Evolutionary conservation across 2,113 vertebrate species (phyloP), one percentile per base, ranked within the genome.

Genomic region (Eulemur macaco): DNA sequence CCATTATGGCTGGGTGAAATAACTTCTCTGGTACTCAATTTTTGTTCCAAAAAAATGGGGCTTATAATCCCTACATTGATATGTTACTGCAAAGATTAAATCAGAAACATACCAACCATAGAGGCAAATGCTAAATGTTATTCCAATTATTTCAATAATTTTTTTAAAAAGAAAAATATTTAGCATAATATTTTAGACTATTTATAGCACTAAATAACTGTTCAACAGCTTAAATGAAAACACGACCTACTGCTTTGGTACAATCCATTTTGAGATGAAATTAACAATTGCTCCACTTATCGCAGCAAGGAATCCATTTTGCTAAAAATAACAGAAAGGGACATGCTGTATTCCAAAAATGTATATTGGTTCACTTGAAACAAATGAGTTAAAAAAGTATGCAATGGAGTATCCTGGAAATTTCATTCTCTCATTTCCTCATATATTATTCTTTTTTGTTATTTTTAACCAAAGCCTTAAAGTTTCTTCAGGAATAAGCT

Each of bases 261-360:
- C 97, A 98, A 98, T 97, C 95, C 89, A 96, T 98, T 98, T 98
- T 97, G 96, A 97, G 82, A 76, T 97, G 90, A 98, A 98, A 98
- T 98, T 98, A 98, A 89, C 95, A 98, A 94, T 96, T 97, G 68
- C 71, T 97, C 80, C 95, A 98, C 97, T 98, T 98, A 98, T 98
- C 98, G 97, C 98, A 99, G 98, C 97, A 98, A 98, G 98, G 92
- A 98, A 98, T 96, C 96, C 96, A 98, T 98, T 98, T 98, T 96
- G 63, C 96, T 98, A 98, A 98, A 98, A 98, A 98, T 98, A 98
- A 98, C 91, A 96, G 74, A 97, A 98, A 97, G 58, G 68, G 78
- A 15, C 88, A 98, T 81, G 87, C 31, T 98, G 73, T 98, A 98
- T 97, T 96, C 81, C 85, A 98, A 97, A 97, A 97, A 93, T 91